Percentiles rank a stretch among this genome's conserved stretches.
These are phyloP conservation scores for Lycocerus yunnanus DNA, from an alignment of 2,888 invertebrate species.

Conservation along the genomic window DNA sequence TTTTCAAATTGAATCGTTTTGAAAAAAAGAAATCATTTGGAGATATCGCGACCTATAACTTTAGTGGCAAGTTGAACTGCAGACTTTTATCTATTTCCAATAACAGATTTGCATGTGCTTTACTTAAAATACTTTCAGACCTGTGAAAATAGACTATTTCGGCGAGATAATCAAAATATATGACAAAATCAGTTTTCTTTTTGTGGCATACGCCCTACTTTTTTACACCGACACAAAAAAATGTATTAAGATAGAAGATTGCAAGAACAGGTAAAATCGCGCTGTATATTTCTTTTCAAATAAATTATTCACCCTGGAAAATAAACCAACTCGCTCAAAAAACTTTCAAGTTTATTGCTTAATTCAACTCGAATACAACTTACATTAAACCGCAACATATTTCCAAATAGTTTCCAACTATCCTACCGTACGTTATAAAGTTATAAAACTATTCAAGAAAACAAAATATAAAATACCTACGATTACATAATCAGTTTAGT, in stretches of 20 bases:
- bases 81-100: conserved; percentile 28
- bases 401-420: background rate
- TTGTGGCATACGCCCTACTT: background rate
- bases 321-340: background rate
- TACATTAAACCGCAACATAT: conserved; percentile 6
- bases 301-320: background rate
- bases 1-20: background rate
- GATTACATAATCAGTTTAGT: background rate
- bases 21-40: background rate
- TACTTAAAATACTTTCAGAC: conserved; percentile 20
- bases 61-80: background rate
- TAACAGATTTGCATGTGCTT: conserved; percentile 22
- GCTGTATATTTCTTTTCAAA: background rate
- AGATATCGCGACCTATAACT: conserved; percentile 12
- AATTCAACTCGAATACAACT: conserved; percentile 19
- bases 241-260: background rate
- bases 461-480: background rate
- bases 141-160: conserved; percentile 12
- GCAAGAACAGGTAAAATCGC: background rate
- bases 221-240: background rate
- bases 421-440: background rate
- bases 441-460: background rate
- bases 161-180: conserved; percentile 20
- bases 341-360: conserved; percentile 6
- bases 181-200: background rate